phyloP scores from a whole-genome alignment of 2,888 invertebrate genomes.

The Apodemia mormo region DNA sequence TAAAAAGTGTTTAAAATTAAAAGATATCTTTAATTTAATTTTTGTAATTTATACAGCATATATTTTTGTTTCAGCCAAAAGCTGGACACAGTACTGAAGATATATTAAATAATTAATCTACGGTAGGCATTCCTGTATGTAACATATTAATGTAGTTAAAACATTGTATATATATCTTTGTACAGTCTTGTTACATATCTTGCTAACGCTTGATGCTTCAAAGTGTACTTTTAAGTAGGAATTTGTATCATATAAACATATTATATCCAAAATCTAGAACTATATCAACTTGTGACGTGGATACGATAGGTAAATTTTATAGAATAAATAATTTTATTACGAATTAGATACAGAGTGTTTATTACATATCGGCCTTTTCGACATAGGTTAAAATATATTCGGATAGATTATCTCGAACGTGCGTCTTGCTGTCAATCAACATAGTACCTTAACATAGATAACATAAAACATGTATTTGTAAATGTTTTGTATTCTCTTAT shows the following conservation, averaged over 20 bases:
- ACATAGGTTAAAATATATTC: slow-evolving; percentile 60
- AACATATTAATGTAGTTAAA: slow-evolving; percentile 34
- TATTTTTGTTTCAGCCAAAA: no score
- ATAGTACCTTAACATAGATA: slow-evolving; percentile 29
- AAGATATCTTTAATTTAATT: no score
- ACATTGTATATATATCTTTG: slow-evolving; percentile 66
- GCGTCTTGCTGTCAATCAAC: slow-evolving; percentile 44
- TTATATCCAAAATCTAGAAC: slow-evolving; percentile 17
- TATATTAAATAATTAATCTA: slow-evolving; percentile 39
- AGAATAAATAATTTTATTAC: not conserved
- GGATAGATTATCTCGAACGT: slow-evolving; percentile 62
- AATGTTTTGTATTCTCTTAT: slow-evolving; percentile 24
- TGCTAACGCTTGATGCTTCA: slow-evolving; percentile 55
- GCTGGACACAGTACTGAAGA: slow-evolving; percentile 91
- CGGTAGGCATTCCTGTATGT: slow-evolving; percentile 55
- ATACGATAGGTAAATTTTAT: not conserved
- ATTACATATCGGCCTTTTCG: slow-evolving; percentile 56
- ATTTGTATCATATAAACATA: slow-evolving; percentile 33
- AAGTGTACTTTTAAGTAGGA: slow-evolving; percentile 48
- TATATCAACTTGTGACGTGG: not conserved
- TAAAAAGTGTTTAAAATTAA: no score
- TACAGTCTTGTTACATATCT: slow-evolving; percentile 62
- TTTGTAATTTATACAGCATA: no score
- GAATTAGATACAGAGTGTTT: slow-evolving; percentile 23
- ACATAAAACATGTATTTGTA: slow-evolving; percentile 21